A percentile compares a stretch with the other conserved stretches of the same genome.
These are phyloP conservation scores for Labeo catla DNA, from an alignment of 2,113 vertebrate species.

Conservation along the genomic window DNA sequence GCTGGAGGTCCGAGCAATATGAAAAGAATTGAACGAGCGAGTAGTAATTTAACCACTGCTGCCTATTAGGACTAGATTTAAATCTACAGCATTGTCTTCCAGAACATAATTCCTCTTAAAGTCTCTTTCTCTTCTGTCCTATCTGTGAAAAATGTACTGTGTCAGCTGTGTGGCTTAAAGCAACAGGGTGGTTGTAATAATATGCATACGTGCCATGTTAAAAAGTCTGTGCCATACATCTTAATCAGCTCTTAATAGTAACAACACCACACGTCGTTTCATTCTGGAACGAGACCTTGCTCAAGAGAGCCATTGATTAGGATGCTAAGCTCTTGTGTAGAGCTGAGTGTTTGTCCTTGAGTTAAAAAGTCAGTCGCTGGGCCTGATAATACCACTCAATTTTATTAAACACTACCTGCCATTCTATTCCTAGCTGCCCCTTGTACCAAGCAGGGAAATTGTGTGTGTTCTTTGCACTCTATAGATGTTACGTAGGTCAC, in stretches of 20 bases:
- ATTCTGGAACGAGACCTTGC: not conserved
- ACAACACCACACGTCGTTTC: constrained; percentile 4
- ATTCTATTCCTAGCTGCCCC: not conserved
- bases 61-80: constrained; percentile 25
- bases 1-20: constrained; percentile 34
- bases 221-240: not conserved
- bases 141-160: not conserved
- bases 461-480: not conserved
- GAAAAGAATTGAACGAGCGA: constrained; percentile 22
- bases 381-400: constrained; percentile 21
- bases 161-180: not conserved
- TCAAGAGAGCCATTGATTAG: constrained; percentile 22
- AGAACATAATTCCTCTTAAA: constrained; percentile 22
- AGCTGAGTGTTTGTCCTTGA: constrained; percentile 19
- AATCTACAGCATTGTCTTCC: constrained; percentile 19
- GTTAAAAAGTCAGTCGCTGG: not conserved
- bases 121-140: not conserved
- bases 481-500: constrained; percentile 21
- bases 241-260: not conserved
- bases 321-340: not conserved
- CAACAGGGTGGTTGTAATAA: not conserved
- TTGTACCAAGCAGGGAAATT: not conserved
- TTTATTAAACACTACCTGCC: constrained; percentile 1
- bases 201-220: not conserved
- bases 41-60: constrained; percentile 17